phyloP scores from a whole-genome alignment of 2,888 invertebrate species.

The Autographa pulchrina region DNA sequence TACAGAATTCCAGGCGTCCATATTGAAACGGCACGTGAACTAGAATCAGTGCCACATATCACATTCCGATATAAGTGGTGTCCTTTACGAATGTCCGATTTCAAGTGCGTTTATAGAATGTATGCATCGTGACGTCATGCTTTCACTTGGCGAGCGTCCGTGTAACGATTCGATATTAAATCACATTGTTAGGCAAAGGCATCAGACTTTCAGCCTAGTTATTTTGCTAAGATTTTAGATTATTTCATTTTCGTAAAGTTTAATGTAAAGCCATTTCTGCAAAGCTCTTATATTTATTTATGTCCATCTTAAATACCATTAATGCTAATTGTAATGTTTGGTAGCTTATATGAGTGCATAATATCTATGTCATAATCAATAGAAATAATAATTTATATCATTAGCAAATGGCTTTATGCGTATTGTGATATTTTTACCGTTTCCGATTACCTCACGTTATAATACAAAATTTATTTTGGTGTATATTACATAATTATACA shows the following conservation, averaged over 20 bases:
- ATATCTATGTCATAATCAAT: neutral
- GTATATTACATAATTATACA: neutral
- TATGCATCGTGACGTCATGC: constrained; percentile 62
- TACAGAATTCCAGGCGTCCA: neutral
- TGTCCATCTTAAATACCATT: neutral
- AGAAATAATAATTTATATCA: neutral
- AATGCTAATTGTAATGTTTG: neutral
- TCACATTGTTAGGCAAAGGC: constrained; percentile 52
- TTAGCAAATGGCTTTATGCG: neutral
- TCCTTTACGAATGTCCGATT: constrained; percentile 54
- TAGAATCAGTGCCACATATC: constrained; percentile 39
- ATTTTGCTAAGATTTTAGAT: neutral
- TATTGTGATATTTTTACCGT: neutral
- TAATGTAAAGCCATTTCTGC: too few relatives aligned
- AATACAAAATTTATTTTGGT: neutral
- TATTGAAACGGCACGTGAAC: constrained; percentile 7
- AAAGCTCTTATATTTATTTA: neutral
- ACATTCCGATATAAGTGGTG: constrained; percentile 50
- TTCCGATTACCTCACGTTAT: neutral
- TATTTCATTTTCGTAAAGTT: too few relatives aligned
- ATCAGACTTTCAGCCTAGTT: constrained; percentile 5
- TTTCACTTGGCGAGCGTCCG: constrained; percentile 62
- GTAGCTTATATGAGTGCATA: neutral
- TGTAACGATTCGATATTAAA: constrained; percentile 58
- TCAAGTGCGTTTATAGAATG: constrained; percentile 58